Conservation (phyloP, 2,888 invertebrate genomes). For the Odontocolon sp. region DNA sequence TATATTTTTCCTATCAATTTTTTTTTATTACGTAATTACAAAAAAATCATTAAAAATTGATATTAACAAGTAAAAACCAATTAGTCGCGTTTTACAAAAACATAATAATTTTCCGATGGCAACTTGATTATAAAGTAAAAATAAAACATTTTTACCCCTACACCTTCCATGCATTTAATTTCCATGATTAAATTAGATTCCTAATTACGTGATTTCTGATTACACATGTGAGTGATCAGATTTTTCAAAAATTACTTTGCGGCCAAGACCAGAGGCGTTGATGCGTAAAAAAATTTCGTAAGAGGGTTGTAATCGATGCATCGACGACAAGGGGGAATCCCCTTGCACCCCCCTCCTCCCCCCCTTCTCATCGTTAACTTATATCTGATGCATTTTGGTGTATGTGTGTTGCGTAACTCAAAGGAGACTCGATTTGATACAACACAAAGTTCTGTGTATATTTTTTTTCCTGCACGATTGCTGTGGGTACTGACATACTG, state of each 20-base stretch:
- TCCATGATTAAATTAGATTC: not conserved
- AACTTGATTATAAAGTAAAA: no score
- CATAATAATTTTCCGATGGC: no score
- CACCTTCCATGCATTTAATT: conserved; percentile 25
- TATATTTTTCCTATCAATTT: no score
- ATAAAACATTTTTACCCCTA: no score
- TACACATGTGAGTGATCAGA: not conserved
- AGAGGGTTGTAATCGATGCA: conserved; percentile 67
- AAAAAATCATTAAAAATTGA: no score
- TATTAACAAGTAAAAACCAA: no score
- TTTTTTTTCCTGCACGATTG: conserved; percentile 64
- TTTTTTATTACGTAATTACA: no score
- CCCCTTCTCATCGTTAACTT: not conserved
- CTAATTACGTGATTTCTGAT: not conserved
- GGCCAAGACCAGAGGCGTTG: conserved; percentile 68
- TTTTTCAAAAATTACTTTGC: conserved; percentile 43
- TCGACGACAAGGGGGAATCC: conserved; percentile 45
- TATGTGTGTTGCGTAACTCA: conserved; percentile 19
- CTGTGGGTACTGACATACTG: conserved; percentile 75
- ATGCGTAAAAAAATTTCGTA: conserved; percentile 73
- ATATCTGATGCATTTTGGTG: not conserved
- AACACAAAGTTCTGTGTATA: conserved; percentile 15
- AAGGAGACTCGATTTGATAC: conserved; percentile 1
- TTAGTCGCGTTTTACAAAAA: no score
- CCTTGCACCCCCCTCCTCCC: no score